phyloP scores from a whole-genome alignment of 2,888 invertebrate genomes.

The Caenorhabditis uteleia region DNA sequence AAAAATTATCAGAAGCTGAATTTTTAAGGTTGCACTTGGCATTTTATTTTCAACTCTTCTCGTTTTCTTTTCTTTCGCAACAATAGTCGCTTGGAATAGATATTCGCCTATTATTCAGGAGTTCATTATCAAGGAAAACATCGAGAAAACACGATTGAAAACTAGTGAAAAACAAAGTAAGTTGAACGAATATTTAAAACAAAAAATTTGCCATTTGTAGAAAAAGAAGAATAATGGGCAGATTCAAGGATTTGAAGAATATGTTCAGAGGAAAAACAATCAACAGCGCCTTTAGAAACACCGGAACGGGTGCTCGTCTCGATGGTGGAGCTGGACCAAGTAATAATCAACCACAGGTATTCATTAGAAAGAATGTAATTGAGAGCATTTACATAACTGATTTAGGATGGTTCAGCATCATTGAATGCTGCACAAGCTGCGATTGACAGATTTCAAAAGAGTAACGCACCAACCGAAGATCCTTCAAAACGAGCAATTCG shows the following conservation, averaged over 20 bases:
- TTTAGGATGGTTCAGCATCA: too few relatives aligned
- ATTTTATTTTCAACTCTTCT: constrained; percentile 32
- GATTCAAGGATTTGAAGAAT: constrained; percentile 58
- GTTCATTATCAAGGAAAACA: constrained; percentile 35
- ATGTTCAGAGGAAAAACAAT: constrained; percentile 57
- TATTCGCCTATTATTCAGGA: constrained; percentile 46
- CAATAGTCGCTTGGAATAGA: constrained; percentile 40
- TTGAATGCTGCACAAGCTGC: constrained; percentile 51
- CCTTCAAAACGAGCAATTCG: constrained; percentile 46
- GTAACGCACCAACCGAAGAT: constrained; percentile 30
- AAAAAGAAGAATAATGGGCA: constrained; percentile 53
- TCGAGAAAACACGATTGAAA: constrained; percentile 15
- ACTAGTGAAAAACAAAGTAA: constrained; percentile 11
- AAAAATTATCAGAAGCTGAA: not conserved
- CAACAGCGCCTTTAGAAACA: constrained; percentile 56
- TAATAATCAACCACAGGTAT: too few relatives aligned
- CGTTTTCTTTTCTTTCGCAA: constrained; percentile 20
- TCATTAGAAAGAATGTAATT: too few relatives aligned
- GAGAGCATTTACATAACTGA: too few relatives aligned
- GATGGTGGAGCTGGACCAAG: constrained; percentile 17
- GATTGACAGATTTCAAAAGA: constrained; percentile 35
- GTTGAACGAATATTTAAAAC: constrained; percentile 2
- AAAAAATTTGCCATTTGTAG: constrained; percentile 14
- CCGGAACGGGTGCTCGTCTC: constrained; percentile 52
- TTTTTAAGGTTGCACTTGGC: constrained; percentile 44